Evolutionary conservation across 2,113 vertebrate genomes (phyloP), one percentile per base, ranked within the genome.

Genomic region (Plectropomus leopardus): DNA sequence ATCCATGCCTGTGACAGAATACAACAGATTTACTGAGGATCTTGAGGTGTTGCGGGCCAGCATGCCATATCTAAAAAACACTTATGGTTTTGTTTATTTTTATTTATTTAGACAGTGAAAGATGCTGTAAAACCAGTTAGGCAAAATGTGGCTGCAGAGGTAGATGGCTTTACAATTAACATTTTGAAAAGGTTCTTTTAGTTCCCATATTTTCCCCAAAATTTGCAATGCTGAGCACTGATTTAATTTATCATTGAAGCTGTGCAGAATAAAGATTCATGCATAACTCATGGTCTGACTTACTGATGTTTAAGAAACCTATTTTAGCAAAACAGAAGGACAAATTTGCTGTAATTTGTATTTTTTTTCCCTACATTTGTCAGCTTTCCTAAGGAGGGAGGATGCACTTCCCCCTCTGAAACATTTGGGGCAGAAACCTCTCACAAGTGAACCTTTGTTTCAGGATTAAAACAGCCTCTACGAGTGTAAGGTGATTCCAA

Each of bases 371-470:
- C 28, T n/a, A 17, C 32, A 26, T 48, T 26, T 70, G 45, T 53
- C 51, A 74, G 24, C 34, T 0, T 32, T 45, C 50, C 5, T 10
- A 13, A 23, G 26, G 8, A 5, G 28, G 4, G 16, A 26, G 7
- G 16, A 26, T 8, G 24, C 3, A 24, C 34, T 50, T 55, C 45
- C 40, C 55, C 45, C 14, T 24, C 21, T 10, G 13, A 68, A 61
- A 26, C n/a, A 21, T 34, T 54, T 47, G 26, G 26, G n/a, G 8
- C 19, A 59, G 26, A 67, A 30, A 71, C 21, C n/a, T 64, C 53
- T 66, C 44, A 45, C 42, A 9, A 64, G 51, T 30, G 5, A 74
- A 6, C 17, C 58, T 66, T 80, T 15, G 78, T 87, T 47, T 76
- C 4, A 21, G 75, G 26, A 77, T 63, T 71, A 17, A 75, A 78